Evolutionary conservation across 2,888 invertebrate species (phyloP).

Genomic region (Drosophila basisetae): DNA sequence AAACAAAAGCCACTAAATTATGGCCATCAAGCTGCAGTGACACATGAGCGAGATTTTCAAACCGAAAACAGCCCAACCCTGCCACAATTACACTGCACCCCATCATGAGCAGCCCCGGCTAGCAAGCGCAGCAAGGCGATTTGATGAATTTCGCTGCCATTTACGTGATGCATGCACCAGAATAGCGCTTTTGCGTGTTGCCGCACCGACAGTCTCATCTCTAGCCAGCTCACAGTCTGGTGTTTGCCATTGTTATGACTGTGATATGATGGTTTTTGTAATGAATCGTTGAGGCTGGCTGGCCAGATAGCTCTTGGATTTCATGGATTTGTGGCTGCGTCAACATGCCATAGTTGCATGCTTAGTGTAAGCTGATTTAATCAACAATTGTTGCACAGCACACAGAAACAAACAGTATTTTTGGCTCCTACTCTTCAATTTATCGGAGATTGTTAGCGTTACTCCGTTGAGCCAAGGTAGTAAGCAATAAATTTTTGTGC

Average conservation of each 20-base stretch:
- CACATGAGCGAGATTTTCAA: conserved; percentile 64
- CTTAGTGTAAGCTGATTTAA: conserved; percentile 28
- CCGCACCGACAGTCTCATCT: conserved; percentile 31
- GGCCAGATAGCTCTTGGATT: conserved; percentile 7
- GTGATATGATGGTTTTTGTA: conserved; percentile 33
- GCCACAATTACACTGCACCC: neutral
- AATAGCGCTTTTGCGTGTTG: conserved; percentile 69
- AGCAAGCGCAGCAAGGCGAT: conserved; percentile 38
- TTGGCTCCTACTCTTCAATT: conserved; percentile 11
- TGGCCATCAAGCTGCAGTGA: conserved; percentile 54
- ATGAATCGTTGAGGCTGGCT: conserved; percentile 25
- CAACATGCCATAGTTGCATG: conserved; percentile 43
- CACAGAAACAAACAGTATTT: conserved; percentile 14
- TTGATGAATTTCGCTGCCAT: conserved; percentile 67
- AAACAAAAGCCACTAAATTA: conserved; percentile 54
- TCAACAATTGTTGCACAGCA: conserved; percentile 53
- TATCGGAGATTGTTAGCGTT: conserved; percentile 3
- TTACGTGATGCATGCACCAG: conserved; percentile 70
- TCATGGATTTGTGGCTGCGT: conserved; percentile 50
- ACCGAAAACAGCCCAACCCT: conserved; percentile 1
- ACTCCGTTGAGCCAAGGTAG: neutral
- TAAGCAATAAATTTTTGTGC: conserved; percentile 1
- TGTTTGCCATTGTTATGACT: conserved; percentile 18
- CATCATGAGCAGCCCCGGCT: neutral
- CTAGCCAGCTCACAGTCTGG: conserved; percentile 8